Base-by-base conservation (phyloP, 2,888 invertebrate species). In the Stenolophus ochropezus region DNA sequence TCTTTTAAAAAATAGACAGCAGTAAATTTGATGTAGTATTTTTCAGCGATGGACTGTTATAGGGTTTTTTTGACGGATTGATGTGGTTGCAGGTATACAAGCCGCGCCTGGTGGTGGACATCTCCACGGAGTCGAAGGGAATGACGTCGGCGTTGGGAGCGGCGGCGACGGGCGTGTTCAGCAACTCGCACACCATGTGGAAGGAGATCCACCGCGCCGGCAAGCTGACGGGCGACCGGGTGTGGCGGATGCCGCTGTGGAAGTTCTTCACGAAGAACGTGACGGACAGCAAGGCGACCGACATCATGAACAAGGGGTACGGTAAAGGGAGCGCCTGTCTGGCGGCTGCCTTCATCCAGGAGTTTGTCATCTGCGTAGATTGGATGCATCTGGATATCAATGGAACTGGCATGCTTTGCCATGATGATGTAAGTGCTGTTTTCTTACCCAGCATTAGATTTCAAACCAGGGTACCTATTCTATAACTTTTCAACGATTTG, bases 61-160 rank as follows among this genome's bases (percentile, higher is more conserved):
- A n/a, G n/a, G n/a, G n/a, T n/a, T n/a, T n/a, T n/a, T n/a, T n/a
- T n/a, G n/a, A n/a, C n/a, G n/a, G n/a, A n/a, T n/a, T n/a, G n/a
- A 33, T 42, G 2, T 42, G 6, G 1, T 42, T 42, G 2, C 11
- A 42, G 33, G 79, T 84, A 84, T 90, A 92, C 87, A 91, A 91
- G 65, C 93, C 94, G 0, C 88, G 90, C 49, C 89, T 93, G 18
- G 91, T 95, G 42, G 87, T 95, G 18, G 94, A 95, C 86, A 91
- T 95, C 84, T 94, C 94, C 21, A 94, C 94, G 27, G 81, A 81
- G 20, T 71, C 81, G 1, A 81, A 61, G 27, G 81, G 89, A 16
- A 90, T 91, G 51, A 86, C 88, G 65, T 88, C 91, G 20, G 91
- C 92, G 8, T 85, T 93, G 25, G 93, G 93, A 0, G 88, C 89